Percentiles rank a stretch among this genome's conserved stretches.
Evolutionary conservation across 2,888 invertebrate species (phyloP).

Genomic region (Tipula vernalis): DNA sequence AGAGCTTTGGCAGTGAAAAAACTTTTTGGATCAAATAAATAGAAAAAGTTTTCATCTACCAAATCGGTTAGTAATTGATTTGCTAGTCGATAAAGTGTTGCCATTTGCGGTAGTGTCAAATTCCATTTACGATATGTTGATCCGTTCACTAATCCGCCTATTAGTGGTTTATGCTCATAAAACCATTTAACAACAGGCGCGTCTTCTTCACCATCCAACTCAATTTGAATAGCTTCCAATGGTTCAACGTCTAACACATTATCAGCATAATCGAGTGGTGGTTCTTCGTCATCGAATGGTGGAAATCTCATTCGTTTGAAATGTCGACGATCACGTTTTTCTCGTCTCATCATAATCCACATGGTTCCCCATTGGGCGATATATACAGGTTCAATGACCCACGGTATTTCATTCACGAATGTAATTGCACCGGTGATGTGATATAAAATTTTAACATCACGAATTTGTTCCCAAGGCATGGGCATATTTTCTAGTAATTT

Average conservation of each 20-base stretch:
- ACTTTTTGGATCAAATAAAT: slow-evolving; percentile 96
- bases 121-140: slow-evolving; percentile 96
- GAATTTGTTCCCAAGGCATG: slow-evolving; percentile 99
- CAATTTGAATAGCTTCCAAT: slow-evolving; percentile 96
- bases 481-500: slow-evolving; percentile 99
- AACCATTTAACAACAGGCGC: slow-evolving; percentile 89
- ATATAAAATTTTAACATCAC: slow-evolving; percentile 94
- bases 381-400: slow-evolving; percentile 98
- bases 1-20: slow-evolving; percentile 99
- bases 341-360: slow-evolving; percentile 99
- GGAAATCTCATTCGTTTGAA: slow-evolving; percentile 99
- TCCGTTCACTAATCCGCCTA: slow-evolving; percentile 88
- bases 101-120: slow-evolving; percentile 91
- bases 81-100: slow-evolving; percentile 91
- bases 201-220: slow-evolving; percentile 91
- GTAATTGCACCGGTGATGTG: slow-evolving; percentile 99
- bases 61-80: slow-evolving; percentile 96
- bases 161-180: slow-evolving; percentile 93
- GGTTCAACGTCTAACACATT: slow-evolving; percentile 99
- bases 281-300: slow-evolving; percentile 99
- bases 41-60: slow-evolving; percentile 97
- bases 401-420: slow-evolving; percentile 99
- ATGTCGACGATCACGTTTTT: slow-evolving; percentile 95
- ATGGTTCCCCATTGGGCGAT: slow-evolving; percentile 99
- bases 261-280: slow-evolving; percentile 97